These are phyloP conservation scores for Phyllotreta cruciferae DNA, from an alignment of 2,888 invertebrate species.

Conservation along the genomic window DNA sequence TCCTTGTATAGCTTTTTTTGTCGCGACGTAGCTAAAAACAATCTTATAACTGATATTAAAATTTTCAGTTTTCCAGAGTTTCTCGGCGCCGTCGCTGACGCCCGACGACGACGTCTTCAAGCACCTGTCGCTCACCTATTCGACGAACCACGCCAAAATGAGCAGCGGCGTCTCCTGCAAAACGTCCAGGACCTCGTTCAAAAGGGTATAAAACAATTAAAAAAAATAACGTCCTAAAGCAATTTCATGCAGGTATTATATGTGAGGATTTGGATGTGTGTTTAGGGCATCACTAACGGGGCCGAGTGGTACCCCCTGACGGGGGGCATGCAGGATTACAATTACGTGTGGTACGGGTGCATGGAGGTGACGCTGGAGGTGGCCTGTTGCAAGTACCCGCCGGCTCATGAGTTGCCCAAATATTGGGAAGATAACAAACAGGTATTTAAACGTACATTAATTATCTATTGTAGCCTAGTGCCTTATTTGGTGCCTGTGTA, in stretches of 20 bases:
- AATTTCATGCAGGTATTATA: too few species aligned
- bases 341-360: slow-evolving; percentile 91
- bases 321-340: slow-evolving; percentile 94
- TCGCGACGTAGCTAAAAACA: too few species aligned
- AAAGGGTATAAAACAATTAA: slow-evolving; percentile 57
- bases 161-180: slow-evolving; percentile 84
- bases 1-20: too few species aligned
- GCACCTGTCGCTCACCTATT: slow-evolving; percentile 83
- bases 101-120: slow-evolving; percentile 94
- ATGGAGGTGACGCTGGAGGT: slow-evolving; percentile 96
- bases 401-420: slow-evolving; percentile 76
- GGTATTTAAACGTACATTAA: too few species aligned
- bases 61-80: slow-evolving; percentile 72
- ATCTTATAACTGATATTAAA: background rate
- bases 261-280: too few species aligned
- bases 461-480: too few species aligned
- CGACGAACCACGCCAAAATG: slow-evolving; percentile 90
- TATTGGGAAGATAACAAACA: slow-evolving; percentile 91
- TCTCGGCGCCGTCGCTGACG: slow-evolving; percentile 81
- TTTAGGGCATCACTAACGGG: slow-evolving; percentile 89
- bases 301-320: slow-evolving; percentile 93
- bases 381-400: slow-evolving; percentile 94
- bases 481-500: too few species aligned
- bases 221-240: too few species aligned
- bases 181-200: slow-evolving; percentile 76